Conservation (phyloP, 1,140 invertebrate genomes). For the Cyrtorhinus lividipennis region DNA sequence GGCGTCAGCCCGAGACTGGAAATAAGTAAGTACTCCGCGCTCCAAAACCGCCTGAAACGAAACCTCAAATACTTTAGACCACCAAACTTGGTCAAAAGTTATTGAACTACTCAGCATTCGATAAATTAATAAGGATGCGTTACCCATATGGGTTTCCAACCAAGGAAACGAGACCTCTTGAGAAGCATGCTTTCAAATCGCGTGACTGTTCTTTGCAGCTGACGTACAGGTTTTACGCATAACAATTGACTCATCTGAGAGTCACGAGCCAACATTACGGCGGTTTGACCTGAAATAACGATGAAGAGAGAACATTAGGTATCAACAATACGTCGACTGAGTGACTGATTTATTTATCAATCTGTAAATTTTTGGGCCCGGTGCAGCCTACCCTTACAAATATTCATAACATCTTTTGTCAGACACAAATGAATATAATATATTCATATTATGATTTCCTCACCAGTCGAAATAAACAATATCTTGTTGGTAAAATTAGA, state of each 20-base stretch:
- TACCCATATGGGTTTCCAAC: slow-evolving; percentile 47
- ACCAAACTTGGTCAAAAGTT: too few species aligned
- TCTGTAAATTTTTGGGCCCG: too few species aligned
- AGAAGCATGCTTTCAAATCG: slow-evolving; percentile 49
- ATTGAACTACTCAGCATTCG: background rate
- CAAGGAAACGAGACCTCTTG: slow-evolving; percentile 45
- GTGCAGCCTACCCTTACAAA: too few species aligned
- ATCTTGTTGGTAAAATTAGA: too few species aligned
- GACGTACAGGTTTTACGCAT: slow-evolving; percentile 43
- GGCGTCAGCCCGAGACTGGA: slow-evolving; percentile 45
- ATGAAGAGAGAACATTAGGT: too few species aligned
- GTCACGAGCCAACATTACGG: slow-evolving; percentile 43
- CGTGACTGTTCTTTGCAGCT: slow-evolving; percentile 39
- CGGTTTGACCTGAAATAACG: slow-evolving; percentile 39
- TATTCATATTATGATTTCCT: too few species aligned
- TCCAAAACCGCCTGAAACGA: slow-evolving; percentile 41
- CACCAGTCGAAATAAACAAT: too few species aligned
- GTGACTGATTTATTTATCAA: too few species aligned
- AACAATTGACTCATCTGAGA: slow-evolving; percentile 48
- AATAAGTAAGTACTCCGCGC: slow-evolving; percentile 49
- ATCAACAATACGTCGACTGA: too few species aligned
- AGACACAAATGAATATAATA: too few species aligned
- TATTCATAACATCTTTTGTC: too few species aligned
- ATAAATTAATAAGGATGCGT: background rate
- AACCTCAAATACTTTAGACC: too few species aligned